These are phyloP conservation scores for Drosophila maculinotata DNA, from an alignment of 2,888 invertebrate species.

Conservation along the genomic window DNA sequence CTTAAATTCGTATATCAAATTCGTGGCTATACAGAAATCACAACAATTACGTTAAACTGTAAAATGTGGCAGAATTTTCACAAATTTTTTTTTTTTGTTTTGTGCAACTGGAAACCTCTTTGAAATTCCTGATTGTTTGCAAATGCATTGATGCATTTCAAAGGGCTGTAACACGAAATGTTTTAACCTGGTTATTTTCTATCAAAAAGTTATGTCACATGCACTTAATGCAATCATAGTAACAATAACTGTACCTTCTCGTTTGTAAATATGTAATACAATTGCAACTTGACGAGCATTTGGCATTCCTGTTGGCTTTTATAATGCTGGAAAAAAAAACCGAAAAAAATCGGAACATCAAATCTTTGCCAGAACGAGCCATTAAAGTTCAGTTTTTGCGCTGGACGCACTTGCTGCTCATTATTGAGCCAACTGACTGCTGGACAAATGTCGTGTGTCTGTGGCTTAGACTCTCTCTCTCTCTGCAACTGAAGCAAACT, in stretches of 20 bases:
- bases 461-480: slow-evolving; percentile 22
- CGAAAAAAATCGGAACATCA: slow-evolving; percentile 15
- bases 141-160: too few species aligned
- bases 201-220: too few species aligned
- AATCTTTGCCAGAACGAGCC: slow-evolving; percentile 24
- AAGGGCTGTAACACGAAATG: too few species aligned
- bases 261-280: background rate
- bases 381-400: slow-evolving; percentile 31
- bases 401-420: slow-evolving; percentile 24
- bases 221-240: too few species aligned
- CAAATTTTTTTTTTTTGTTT: too few species aligned
- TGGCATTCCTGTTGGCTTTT: background rate
- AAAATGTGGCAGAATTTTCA: background rate
- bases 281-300: background rate
- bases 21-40: background rate
- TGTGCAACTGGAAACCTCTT: background rate
- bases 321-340: background rate
- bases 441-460: slow-evolving; percentile 31
- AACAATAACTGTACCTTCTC: too few species aligned
- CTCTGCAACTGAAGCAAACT: slow-evolving; percentile 7
- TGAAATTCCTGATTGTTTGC: background rate
- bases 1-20: background rate
- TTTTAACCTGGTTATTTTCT: too few species aligned
- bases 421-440: slow-evolving; percentile 27
- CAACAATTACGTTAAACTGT: slow-evolving; percentile 10